Conservation (phyloP, 2,888 invertebrate species). For the Trachelus troglodyta region DNA sequence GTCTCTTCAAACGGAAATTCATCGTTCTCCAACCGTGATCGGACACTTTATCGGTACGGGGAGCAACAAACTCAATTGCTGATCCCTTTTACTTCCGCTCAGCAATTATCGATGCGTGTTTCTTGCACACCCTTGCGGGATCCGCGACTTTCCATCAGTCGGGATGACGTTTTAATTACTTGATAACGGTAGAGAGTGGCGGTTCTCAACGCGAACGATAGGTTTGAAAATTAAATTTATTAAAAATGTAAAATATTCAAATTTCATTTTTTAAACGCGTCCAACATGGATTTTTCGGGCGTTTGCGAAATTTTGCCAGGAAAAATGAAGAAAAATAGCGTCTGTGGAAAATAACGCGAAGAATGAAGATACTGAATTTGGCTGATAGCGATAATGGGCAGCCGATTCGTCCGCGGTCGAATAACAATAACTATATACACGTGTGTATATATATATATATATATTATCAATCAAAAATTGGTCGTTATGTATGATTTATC, state of each 20-base stretch:
- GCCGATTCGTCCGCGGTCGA: neutral
- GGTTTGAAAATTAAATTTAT: neutral
- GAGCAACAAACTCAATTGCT: neutral
- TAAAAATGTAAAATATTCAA: neutral
- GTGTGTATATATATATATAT: neutral
- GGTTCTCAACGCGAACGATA: neutral
- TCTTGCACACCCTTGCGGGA: neutral
- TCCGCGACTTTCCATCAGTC: neutral
- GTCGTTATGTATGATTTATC: slow-evolving; percentile 52
- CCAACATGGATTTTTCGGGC: neutral
- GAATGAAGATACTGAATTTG: neutral
- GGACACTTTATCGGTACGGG: neutral
- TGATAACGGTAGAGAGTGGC: slow-evolving; percentile 32
- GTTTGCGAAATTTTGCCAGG: neutral
- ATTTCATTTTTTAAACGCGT: neutral
- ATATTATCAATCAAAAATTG: slow-evolving; percentile 2
- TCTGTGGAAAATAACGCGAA: neutral
- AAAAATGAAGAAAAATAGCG: neutral
- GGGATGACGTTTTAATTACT: slow-evolving; percentile 44
- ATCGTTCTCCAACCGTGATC: neutral
- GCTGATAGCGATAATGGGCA: neutral
- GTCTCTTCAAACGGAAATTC: neutral
- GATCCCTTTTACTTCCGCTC: neutral
- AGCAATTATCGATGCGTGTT: neutral
- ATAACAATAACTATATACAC: neutral